Conservation (phyloP, 1,140 invertebrate species). For the Drosophila subobscura region DNA sequence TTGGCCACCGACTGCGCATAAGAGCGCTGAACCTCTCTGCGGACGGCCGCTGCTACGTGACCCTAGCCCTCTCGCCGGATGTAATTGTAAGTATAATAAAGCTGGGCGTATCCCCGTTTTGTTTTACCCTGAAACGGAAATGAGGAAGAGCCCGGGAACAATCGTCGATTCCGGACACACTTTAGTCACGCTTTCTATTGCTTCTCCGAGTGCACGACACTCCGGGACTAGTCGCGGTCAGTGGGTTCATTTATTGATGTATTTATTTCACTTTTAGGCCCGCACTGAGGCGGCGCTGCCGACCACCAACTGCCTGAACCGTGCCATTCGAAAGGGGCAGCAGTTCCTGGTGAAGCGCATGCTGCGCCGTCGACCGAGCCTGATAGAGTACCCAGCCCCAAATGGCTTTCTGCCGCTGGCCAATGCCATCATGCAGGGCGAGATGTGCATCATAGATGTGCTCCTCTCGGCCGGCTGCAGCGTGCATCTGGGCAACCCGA, state of each 20-base stretch:
- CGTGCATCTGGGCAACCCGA: slow-evolving; percentile 69
- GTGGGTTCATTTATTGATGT: background rate
- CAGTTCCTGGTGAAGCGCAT: slow-evolving; percentile 81
- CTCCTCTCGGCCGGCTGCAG: slow-evolving; percentile 72
- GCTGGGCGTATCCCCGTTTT: background rate
- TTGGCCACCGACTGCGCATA: slow-evolving; percentile 67
- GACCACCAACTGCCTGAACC: slow-evolving; percentile 64
- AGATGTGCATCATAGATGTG: slow-evolving; percentile 77
- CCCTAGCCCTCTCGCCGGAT: slow-evolving; percentile 63
- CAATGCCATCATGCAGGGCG: slow-evolving; percentile 74
- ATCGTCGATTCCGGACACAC: too few relatives aligned
- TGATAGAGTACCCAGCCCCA: slow-evolving; percentile 70
- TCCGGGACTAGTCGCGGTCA: too few relatives aligned
- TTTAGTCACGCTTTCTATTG: too few relatives aligned
- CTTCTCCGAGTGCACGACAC: too few relatives aligned
- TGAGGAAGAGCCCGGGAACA: slow-evolving; percentile 2
- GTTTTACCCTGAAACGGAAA: slow-evolving; percentile 3
- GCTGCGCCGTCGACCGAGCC: slow-evolving; percentile 67
- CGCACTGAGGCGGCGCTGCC: slow-evolving; percentile 63
- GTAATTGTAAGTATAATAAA: slow-evolving; percentile 48
- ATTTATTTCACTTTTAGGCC: slow-evolving; percentile 21
- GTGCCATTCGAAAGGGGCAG: slow-evolving; percentile 77
- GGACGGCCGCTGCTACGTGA: slow-evolving; percentile 33
- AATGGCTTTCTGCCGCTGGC: slow-evolving; percentile 75
- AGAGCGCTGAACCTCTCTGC: slow-evolving; percentile 47